A percentile compares a stretch with the other conserved stretches of the same genome.
Evolutionary conservation across 2,113 vertebrate genomes (phyloP).

Genomic region (cattle (Bos taurus)): DNA sequence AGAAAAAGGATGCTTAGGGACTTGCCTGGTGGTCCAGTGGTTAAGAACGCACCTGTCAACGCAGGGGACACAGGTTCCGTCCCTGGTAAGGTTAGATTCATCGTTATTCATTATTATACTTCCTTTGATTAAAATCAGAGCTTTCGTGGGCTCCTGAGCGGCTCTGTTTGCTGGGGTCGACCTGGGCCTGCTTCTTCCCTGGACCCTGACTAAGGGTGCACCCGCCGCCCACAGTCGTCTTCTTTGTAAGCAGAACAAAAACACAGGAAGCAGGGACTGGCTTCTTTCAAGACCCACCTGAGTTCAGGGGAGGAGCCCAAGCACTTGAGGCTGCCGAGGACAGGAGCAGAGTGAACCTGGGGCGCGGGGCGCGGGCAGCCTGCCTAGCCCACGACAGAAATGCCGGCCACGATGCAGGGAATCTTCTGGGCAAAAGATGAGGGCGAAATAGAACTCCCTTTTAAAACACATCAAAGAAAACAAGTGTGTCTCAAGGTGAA

Average conservation of each 20-base stretch:
- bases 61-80: background rate
- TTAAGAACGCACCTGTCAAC: background rate
- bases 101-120: background rate
- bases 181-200: background rate
- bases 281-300: background rate
- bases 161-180: background rate
- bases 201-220: background rate
- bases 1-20: background rate
- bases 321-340: fast-evolving
- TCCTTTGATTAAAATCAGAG: background rate
- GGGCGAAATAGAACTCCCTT: background rate
- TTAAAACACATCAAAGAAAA: slow-evolving; percentile 59
- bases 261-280: background rate
- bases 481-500: slow-evolving; percentile 30
- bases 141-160: background rate
- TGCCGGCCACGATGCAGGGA: background rate
- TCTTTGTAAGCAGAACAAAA: background rate
- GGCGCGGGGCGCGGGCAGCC: fast-evolving
- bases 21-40: background rate
- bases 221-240: background rate
- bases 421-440: background rate
- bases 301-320: background rate
- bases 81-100: background rate
- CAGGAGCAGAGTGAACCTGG: fast-evolving
- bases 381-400: background rate